Evolutionary conservation across 2,888 invertebrate species (phyloP).

Genomic region (Agrochola lota): DNA sequence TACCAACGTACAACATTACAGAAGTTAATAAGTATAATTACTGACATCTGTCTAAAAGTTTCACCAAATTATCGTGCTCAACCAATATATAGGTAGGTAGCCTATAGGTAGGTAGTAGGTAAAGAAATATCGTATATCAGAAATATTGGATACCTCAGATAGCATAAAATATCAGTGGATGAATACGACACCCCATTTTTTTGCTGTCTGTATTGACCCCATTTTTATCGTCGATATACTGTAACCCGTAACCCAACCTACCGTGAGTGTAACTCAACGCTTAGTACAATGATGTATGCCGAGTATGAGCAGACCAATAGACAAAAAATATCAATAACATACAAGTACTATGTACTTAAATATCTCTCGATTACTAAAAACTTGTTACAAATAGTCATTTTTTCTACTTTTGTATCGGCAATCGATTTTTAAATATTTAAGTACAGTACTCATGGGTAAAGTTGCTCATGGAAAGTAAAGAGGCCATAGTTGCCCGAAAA

Average conservation of each 20-base stretch:
- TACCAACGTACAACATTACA: background rate
- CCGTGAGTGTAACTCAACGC: constrained; percentile 50
- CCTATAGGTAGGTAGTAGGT: background rate
- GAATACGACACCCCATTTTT: constrained; percentile 51
- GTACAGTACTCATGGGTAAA: no score
- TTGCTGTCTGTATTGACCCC: constrained; percentile 35
- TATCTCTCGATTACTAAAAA: no score
- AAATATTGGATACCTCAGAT: constrained; percentile 7
- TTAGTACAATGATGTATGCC: constrained; percentile 22
- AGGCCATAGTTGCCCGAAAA: no score
- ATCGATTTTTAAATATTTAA: no score
- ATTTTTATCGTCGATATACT: constrained; percentile 36
- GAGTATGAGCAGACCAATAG: background rate
- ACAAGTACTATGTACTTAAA: no score
- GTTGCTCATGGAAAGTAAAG: no score
- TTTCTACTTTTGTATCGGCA: no score
- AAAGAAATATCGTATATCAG: constrained; percentile 38
- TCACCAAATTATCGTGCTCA: background rate
- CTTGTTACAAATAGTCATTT: no score
- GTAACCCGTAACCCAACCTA: constrained; percentile 19
- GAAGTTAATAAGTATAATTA: background rate
- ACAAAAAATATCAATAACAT: background rate
- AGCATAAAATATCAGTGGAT: constrained; percentile 14
- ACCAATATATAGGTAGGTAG: no score
- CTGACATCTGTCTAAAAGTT: constrained; percentile 2